These are phyloP conservation scores for Dioctria linearis DNA, from an alignment of 2,888 invertebrate genomes.

Conservation along the genomic window DNA sequence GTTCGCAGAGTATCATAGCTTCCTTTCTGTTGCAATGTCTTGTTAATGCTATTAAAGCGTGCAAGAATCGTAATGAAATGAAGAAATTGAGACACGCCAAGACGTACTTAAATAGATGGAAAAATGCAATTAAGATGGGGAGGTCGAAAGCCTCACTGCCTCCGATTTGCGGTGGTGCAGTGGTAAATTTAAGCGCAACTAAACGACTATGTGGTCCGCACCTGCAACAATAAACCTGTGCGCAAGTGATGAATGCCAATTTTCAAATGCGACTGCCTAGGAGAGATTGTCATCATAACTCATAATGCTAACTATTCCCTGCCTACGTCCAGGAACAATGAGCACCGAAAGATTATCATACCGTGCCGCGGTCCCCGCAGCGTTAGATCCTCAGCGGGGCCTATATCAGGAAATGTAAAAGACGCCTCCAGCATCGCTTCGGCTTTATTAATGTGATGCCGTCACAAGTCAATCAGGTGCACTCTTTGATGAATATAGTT, in stretches of 20 bases:
- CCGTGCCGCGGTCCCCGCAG: background rate
- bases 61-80: background rate
- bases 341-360: constrained; percentile 28
- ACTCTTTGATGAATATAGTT: constrained; percentile 52
- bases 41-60: constrained; percentile 38
- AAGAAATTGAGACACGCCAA: constrained; percentile 20
- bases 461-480: constrained; percentile 56
- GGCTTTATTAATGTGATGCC: constrained; percentile 54
- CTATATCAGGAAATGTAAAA: constrained; percentile 38
- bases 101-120: constrained; percentile 18
- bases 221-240: background rate
- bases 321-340: constrained; percentile 11
- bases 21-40: constrained; percentile 2
- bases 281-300: constrained; percentile 35
- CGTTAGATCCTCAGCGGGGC: background rate
- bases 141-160: constrained; percentile 22
- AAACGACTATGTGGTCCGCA: background rate
- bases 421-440: constrained; percentile 47
- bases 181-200: background rate
- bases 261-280: background rate
- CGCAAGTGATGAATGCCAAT: background rate
- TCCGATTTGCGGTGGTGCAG: no score
- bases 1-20: background rate
- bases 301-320: constrained; percentile 18
- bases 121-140: constrained; percentile 25